Base-by-base conservation (phyloP, 92 coral and sea anemone species). In the Pocillopora grandis region DNA sequence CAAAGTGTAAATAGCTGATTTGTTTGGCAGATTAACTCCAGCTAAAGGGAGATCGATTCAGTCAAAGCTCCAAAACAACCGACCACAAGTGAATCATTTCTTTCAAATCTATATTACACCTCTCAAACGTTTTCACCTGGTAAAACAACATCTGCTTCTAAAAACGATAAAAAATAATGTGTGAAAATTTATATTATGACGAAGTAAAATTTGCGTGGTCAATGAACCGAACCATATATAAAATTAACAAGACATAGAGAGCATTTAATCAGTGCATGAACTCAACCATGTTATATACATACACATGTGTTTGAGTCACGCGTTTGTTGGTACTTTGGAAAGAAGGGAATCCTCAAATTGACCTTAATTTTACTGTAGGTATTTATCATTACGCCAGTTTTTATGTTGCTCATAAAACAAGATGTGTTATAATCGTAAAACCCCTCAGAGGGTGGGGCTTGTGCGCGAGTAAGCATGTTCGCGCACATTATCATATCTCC, bases 11-110 rank as follows among this genome's bases (percentile, higher is more conserved):
- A 85, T 31, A 68, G 60, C 48, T 58, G 76, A 76, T 76, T 62
- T 77, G 27, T 57, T 86, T 78, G 68, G 49, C 68, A 85, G 19
- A 62, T 77, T 37, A 27, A 20, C 58, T 9, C 67, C 64, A 56
- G 57, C 12, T 62, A 65, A 66, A 83, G 85, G 76, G 20, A 74
- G 86, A 42, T 42, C 52, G 52, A 42, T 42, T 52, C 16, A 27
- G 84, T 75, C 64, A 80, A 89, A 89, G 87, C 92, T 79, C 71
- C 70, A 90, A 89, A 86, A 63, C 58, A 89, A 84, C 90, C 82
- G 72, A 63, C 27, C 55, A 66, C 55, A 83, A 85, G 81, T 68
- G 89, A 88, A 92, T 92, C 88, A 88, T 82, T 80, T 72, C 93
- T 91, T 72, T 33, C 9, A 66, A 84, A 82, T n/a, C 10, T 60